These are phyloP conservation scores for Opisthocomus hoazin DNA, from an alignment of 2,113 vertebrate genomes.

Conservation along the genomic window DNA sequence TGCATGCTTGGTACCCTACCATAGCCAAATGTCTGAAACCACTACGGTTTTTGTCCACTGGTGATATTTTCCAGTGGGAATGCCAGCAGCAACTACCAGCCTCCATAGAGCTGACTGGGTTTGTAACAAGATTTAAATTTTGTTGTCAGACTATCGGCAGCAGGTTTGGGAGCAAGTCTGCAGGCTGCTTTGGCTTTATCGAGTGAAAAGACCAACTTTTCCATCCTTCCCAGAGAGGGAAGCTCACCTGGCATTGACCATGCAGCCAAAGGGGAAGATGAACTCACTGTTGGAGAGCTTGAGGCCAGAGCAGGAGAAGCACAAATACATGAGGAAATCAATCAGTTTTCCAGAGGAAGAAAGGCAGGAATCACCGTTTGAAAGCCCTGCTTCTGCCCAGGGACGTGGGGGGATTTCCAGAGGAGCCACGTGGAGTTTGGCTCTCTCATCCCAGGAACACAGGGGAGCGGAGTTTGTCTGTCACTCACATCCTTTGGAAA, in stretches of 20 bases:
- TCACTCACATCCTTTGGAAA: neutral
- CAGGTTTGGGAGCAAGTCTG: neutral
- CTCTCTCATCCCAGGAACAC: neutral
- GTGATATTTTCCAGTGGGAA: conserved; percentile 20
- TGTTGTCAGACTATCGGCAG: neutral
- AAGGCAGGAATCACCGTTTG: neutral
- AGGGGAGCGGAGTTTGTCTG: neutral
- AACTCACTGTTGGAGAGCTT: neutral
- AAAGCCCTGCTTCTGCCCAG: neutral
- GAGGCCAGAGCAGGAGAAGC: neutral
- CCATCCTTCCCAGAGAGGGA: neutral
- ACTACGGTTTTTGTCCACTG: neutral
- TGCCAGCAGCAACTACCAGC: neutral
- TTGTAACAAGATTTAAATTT: neutral
- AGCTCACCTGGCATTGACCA: neutral
- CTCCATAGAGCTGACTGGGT: neutral
- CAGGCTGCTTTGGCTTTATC: neutral
- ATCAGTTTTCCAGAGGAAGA: neutral
- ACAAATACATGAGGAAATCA: neutral
- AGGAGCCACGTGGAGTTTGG: neutral
- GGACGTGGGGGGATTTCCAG: neutral
- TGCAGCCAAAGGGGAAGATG: neutral
- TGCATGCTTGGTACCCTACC: neutral
- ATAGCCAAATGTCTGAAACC: neutral
- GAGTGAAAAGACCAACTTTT: neutral